Percentiles rank a stretch among this genome's conserved stretches.
Evolutionary conservation across 2,797 vertebrate species (phyloP).

Genomic region (Orientallactaga sibirica): DNA sequence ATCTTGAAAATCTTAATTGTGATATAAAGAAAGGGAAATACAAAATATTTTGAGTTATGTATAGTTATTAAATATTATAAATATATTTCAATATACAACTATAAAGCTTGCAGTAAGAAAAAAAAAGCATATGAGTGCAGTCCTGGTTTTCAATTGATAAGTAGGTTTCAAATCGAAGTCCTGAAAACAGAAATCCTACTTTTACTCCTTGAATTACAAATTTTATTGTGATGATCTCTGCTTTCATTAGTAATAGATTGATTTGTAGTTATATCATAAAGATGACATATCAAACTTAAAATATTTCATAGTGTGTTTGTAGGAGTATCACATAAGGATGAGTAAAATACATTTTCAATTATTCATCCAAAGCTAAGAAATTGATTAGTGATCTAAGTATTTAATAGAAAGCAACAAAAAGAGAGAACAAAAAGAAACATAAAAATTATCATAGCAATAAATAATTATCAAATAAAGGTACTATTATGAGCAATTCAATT

Average conservation of each 20-base stretch:
- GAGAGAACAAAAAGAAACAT: not conserved
- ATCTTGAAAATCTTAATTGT: not conserved
- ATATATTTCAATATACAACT: not conserved
- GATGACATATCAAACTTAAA: constrained; percentile 19
- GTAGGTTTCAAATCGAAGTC: not conserved
- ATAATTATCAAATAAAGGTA: constrained; percentile 9
- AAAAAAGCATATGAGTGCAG: not conserved
- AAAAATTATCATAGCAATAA: constrained; percentile 42
- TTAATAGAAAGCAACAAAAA: constrained; percentile 30
- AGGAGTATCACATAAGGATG: not conserved
- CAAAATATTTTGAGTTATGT: not conserved
- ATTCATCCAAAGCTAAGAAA: not conserved
- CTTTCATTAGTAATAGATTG: constrained; percentile 34
- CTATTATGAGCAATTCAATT: constrained; percentile 10
- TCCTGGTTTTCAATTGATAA: not conserved
- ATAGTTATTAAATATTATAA: constrained; percentile 2
- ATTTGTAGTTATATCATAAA: constrained; percentile 27
- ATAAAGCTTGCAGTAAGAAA: not conserved
- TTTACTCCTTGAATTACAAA: not conserved
- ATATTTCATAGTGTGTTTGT: not conserved
- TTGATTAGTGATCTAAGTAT: not conserved
- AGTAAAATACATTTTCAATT: constrained; percentile 8
- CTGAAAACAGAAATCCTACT: constrained; percentile 21
- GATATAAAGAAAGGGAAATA: not conserved
- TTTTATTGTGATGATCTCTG: not conserved